Percentiles rank a stretch among this genome's conserved stretches.
Evolutionary conservation across 23 tunicate genomes (phyloP).

Genomic region (Botrylloides violaceus): DNA sequence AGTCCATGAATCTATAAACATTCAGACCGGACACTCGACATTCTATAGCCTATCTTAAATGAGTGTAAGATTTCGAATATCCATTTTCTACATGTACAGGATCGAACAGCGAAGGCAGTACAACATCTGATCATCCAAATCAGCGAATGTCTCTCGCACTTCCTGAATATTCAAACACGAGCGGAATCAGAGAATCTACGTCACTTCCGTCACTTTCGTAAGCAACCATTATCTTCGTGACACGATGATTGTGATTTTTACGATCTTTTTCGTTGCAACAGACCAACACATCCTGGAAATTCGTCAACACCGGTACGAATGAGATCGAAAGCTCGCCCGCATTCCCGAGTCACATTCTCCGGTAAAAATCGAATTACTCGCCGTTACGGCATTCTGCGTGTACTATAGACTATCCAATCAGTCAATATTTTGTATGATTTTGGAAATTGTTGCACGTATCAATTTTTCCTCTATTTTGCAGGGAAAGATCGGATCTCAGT

Average conservation of each 20-base stretch:
- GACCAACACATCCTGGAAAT: conserved; percentile 33
- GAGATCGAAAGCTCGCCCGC: conserved; percentile 54
- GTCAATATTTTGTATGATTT: too few relatives aligned
- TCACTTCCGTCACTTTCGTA: conserved; percentile 70
- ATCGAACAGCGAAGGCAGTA: conserved; percentile 21
- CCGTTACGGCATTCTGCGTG: too few relatives aligned
- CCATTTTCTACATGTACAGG: too few relatives aligned
- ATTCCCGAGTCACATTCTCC: conserved; percentile 79
- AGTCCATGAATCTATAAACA: too few relatives aligned
- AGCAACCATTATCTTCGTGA: conserved; percentile 10
- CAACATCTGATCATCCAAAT: not conserved
- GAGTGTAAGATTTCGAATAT: too few relatives aligned
- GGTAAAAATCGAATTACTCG: too few relatives aligned
- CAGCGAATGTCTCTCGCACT: conserved; percentile 21
- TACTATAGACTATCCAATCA: too few relatives aligned
- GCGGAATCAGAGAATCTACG: conserved; percentile 23
- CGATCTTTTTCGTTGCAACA: conserved; percentile 2
- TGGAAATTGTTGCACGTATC: too few relatives aligned
- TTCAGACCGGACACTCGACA: too few relatives aligned
- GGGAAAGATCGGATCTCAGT: conserved; percentile 78
- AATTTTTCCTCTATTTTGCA: too few relatives aligned
- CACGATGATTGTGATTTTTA: not conserved
- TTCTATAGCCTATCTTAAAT: too few relatives aligned
- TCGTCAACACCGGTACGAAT: conserved; percentile 49
- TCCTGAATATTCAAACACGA: not conserved